Evolutionary conservation across 1,140 invertebrate species (phyloP), one percentile per base, ranked within the genome.

Genomic region (Leucophenga varia): DNA sequence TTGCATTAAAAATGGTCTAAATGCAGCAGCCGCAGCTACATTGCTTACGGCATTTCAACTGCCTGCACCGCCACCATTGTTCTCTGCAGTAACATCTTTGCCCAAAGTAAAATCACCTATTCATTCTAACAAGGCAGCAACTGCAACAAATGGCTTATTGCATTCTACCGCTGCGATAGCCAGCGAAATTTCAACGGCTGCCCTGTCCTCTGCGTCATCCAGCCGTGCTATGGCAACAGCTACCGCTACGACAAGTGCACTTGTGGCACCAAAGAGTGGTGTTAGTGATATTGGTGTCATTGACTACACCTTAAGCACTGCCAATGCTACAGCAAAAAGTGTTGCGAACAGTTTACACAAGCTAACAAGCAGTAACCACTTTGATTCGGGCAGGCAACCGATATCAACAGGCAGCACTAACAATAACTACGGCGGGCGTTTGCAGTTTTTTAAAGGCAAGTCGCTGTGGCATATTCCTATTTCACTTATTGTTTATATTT

Each of bases 371-470:
- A 36, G 18, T 36, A 57, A 50, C 43, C 35, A 51, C 41, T 63
- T 63, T 57, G 64, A 69, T 64, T 57, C 59, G 59, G 61, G 69
- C 69, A 69, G 68, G 64, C 60, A 61, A 61, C 67, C 67, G 43
- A 64, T 72, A 64, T 68, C 67, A 54, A 59, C 55, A 52, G 47
- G 59, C 44, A 57, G 43, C 52, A 64, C 46, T 16, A 30, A 19
- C 31, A 59, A 38, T 40, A 52, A 49, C 40, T 56, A 49, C 47
- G 79, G 79, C 20, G 79, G 79, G 41, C 72, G 79, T 14, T 72
- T 80, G 36, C 79, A 80, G 68, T 80, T 80, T 57, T 80, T 79
- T 46, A 79, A 80, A 78, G 77, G 79, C 78, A 68, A 59, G 56
- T 54, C 22, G 21, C 17, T 12, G 21, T 38, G 13, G 32, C 9